Base-by-base conservation (phyloP, 2,888 invertebrate species). In the Drosophila anceps region DNA sequence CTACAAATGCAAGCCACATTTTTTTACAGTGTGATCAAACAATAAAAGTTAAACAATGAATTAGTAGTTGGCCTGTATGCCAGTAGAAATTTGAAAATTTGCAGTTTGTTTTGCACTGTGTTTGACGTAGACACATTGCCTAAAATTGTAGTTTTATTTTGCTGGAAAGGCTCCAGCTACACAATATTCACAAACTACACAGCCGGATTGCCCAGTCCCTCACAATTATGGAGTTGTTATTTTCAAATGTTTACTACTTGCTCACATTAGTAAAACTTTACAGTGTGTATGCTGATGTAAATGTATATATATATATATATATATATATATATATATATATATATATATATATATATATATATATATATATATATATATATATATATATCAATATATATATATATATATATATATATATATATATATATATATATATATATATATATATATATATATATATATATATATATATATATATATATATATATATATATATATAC, bases 51-150 rank as follows among this genome's bases (percentile, higher is more conserved):
- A 35, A 66, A 74, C 61, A 67, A 73, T 70, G 64, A 46, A 76
- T 74, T 50, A 43, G 51, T 15, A 60, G 57, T 44, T 51, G 46
- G 39, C 35, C 29, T 31, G 55, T 58, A 55, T 51, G 51, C 37
- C 33, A 68, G 43, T 55, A 13, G 48, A 60, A 77, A 63, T 72
- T 81, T 75, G 69, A 69, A 68, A 81, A 83, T 73, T 74, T 83
- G 68, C 31, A 73, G 78, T 80, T 73, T 79, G 81, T 84, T 79
- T 83, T 82, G 73, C 71, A 73, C 81, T 83, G 82, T 80, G 74
- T 73, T 73, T 82, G 82, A 82, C 82, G 78, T 77, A 70, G 81
- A 82, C 83, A 82, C 73, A 82, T 82, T 74, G 75, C 82, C 73
- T 55, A 82, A 82, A 81, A 80, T 69, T 68, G 33, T 69, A 70